Evolutionary conservation across 2,113 vertebrate species (phyloP).

Genomic region (Neogobius melanostomus): DNA sequence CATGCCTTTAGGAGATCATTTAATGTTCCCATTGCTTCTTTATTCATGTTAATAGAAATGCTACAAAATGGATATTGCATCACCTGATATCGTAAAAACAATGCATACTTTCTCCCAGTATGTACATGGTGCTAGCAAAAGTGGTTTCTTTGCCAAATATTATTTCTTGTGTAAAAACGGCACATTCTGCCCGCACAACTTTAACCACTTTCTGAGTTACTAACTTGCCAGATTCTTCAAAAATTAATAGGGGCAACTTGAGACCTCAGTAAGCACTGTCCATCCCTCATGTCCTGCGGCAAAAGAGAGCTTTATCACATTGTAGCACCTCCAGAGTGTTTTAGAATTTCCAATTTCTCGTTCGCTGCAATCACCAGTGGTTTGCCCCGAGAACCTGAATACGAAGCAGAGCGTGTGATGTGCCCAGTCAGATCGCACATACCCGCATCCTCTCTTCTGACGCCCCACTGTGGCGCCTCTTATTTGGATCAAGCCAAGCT

Average conservation of each 20-base stretch:
- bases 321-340: slow-evolving; percentile 27
- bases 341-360: slow-evolving; percentile 24
- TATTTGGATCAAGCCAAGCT: slow-evolving; percentile 42
- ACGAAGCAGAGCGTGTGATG: slow-evolving; percentile 17
- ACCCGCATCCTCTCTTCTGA: slow-evolving; percentile 15
- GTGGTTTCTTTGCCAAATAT: background rate
- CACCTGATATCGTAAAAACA: too few relatives aligned
- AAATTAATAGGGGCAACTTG: slow-evolving; percentile 12
- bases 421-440: slow-evolving; percentile 29
- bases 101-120: too few relatives aligned
- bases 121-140: background rate
- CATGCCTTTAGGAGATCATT: too few relatives aligned
- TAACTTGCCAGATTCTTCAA: slow-evolving; percentile 9
- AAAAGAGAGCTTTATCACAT: slow-evolving; percentile 34
- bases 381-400: slow-evolving; percentile 45
- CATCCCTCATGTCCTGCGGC: slow-evolving; percentile 27
- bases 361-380: slow-evolving; percentile 32
- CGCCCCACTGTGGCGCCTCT: slow-evolving; percentile 30
- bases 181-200: background rate
- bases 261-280: slow-evolving; percentile 22
- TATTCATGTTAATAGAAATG: too few relatives aligned
- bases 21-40: too few relatives aligned
- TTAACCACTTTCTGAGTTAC: background rate
- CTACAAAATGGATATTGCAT: too few relatives aligned
- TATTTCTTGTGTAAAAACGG: background rate